Conservation (phyloP, 2,888 invertebrate genomes). For the Leptinotarsa juncta region DNA sequence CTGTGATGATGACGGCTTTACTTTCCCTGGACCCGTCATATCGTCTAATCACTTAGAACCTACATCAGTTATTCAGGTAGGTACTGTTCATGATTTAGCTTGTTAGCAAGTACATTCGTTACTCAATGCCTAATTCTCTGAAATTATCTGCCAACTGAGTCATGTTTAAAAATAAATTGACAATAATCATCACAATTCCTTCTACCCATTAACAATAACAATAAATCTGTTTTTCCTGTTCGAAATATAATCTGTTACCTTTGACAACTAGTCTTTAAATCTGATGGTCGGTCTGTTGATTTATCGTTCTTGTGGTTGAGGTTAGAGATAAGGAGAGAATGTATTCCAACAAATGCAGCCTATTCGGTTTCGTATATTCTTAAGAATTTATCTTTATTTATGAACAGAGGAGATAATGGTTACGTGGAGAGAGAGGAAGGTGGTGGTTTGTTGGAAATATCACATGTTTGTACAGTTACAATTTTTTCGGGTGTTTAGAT, state of each 20-base stretch:
- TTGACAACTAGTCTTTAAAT: constrained; percentile 13
- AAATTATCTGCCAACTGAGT: background rate
- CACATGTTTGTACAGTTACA: no score
- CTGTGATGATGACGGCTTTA: no score
- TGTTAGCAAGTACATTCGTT: background rate
- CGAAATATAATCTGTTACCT: constrained; percentile 11
- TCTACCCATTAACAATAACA: constrained; percentile 1
- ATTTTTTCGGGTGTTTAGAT: no score
- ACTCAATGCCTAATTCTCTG: background rate
- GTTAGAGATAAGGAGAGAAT: constrained; percentile 2
- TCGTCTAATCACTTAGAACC: no score
- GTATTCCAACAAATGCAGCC: background rate
- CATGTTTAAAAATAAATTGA: background rate
- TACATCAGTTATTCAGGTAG: no score
- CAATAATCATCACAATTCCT: background rate
- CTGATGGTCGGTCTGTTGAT: constrained; percentile 4
- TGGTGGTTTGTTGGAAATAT: background rate
- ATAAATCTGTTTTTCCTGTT: background rate
- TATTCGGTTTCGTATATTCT: background rate
- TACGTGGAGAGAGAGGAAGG: background rate
- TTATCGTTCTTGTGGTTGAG: constrained; percentile 7
- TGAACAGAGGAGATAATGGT: background rate
- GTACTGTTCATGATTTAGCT: no score
- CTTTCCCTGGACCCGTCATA: no score
- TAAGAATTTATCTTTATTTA: background rate